These are phyloP conservation scores for Fistularia tabacaria DNA, from an alignment of 2,797 vertebrate genomes.

Conservation along the genomic window DNA sequence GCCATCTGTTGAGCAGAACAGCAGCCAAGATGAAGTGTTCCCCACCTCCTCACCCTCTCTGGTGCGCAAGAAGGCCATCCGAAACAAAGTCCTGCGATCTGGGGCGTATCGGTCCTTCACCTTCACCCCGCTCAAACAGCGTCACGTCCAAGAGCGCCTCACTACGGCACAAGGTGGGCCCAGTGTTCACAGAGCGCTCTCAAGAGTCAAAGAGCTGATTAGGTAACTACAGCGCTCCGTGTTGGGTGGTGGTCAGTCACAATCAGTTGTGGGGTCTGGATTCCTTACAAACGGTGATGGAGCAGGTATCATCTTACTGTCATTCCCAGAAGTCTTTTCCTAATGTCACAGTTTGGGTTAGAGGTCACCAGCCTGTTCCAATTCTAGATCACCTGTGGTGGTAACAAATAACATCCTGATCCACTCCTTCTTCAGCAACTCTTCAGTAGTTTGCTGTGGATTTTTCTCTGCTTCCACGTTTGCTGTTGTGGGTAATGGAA, in stretches of 20 bases:
- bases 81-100: slow-evolving; percentile 86
- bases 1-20: slow-evolving; percentile 29
- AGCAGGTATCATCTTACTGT: too few relatives aligned
- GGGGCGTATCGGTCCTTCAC: slow-evolving; percentile 92
- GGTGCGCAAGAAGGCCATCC: slow-evolving; percentile 90
- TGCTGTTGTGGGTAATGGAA: too few relatives aligned
- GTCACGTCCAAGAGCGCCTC: slow-evolving; percentile 72
- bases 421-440: too few relatives aligned
- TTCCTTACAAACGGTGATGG: too few relatives aligned
- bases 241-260: slow-evolving; percentile 20
- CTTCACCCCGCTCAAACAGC: slow-evolving; percentile 80
- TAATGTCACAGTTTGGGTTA: too few relatives aligned
- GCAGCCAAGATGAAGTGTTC: slow-evolving; percentile 71
- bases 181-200: slow-evolving; percentile 67
- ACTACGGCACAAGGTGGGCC: slow-evolving; percentile 73
- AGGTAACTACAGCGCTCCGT: slow-evolving; percentile 66
- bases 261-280: slow-evolving; percentile 19
- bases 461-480: too few relatives aligned
- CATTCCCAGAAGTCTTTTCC: too few relatives aligned
- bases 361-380: too few relatives aligned
- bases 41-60: slow-evolving; percentile 82
- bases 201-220: slow-evolving; percentile 70
- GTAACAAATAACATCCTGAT: too few relatives aligned
- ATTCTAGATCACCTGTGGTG: too few relatives aligned
- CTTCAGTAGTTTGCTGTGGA: too few relatives aligned